Base-by-base conservation (phyloP, 2,888 invertebrate genomes). In the Eupithecia abbreviata region DNA sequence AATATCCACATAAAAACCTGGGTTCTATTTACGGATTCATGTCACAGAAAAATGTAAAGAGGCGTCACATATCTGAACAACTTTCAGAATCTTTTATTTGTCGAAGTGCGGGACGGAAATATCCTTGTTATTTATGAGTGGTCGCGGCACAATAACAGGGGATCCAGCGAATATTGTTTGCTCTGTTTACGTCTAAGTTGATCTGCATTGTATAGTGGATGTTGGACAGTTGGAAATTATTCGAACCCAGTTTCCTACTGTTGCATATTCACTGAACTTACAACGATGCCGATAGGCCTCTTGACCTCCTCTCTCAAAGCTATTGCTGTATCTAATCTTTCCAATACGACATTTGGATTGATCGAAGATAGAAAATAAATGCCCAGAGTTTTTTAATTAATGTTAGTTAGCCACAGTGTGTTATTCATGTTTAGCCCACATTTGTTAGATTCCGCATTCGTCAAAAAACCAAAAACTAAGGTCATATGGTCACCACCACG, bases 141-240 rank as follows among this genome's bases (percentile, higher is more conserved):
- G 47, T 71, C 49, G 68, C 10, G 62, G 41, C 18, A 74, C 58
- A 69, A 49, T 72, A 68, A 71, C 42, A 15, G 43, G 41, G 73
- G 72, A 74, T 71, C 71, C 66, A 58, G 55, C 45, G 71, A 58
- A 75, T 77, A 75, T 78, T 76, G 70, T 76, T 76, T 76, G 71
- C 71, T 71, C 72, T 45, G 74, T 71, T 72, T 65, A 74, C 80
- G 75, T 78, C 77, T 74, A 85, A 86, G 81, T 86, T 85, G 55
- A 77, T 41, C 62, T 80, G 81, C 81, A 81, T 83, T 82, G 78
- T 80, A 15, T 45, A 67, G 15, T 67, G 80, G 77, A 83, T 81
- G 79, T 76, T 72, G 72, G 77, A 74, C 71, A 72, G 79, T 75
- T 78, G 55, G 55, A 58, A 81, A 79, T 79, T 80, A 62, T 74